Evolutionary conservation across 2,797 vertebrate species (phyloP).

Genomic region (Schizopygopsis pylzovi): DNA sequence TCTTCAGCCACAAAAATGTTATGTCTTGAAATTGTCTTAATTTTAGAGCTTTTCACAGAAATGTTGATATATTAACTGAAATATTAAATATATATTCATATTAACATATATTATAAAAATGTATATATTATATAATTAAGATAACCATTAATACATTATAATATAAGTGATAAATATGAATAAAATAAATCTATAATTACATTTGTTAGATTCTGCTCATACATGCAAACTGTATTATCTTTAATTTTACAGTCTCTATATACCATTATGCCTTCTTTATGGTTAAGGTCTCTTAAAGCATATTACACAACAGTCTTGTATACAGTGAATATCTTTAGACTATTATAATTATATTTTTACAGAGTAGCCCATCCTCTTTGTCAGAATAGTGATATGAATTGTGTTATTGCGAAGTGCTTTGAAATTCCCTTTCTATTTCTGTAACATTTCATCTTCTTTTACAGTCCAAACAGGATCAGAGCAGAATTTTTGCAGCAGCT

Average conservation of each 20-base stretch:
- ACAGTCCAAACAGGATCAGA: slow-evolving; percentile 66
- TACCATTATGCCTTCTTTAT: not conserved
- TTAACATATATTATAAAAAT: too few species aligned
- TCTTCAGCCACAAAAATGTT: not conserved
- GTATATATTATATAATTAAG: too few species aligned
- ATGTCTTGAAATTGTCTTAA: too few species aligned
- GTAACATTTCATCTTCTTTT: slow-evolving; percentile 56
- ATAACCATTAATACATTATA: too few species aligned
- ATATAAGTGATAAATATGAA: too few species aligned
- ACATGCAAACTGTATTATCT: not conserved
- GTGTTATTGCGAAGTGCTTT: slow-evolving; percentile 47
- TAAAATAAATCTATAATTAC: not conserved
- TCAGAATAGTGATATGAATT: slow-evolving; percentile 12
- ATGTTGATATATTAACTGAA: too few species aligned
- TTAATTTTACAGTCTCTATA: slow-evolving; percentile 8
- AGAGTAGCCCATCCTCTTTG: not conserved
- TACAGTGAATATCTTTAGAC: not conserved
- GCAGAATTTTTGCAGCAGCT: slow-evolving; percentile 58
- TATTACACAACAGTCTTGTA: not conserved
- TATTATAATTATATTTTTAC: not conserved
- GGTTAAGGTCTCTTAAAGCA: not conserved
- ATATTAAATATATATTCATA: too few species aligned
- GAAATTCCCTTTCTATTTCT: slow-evolving; percentile 42
- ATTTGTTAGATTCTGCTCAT: not conserved
- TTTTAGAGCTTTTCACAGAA: too few species aligned